Evolutionary conservation across 2,888 invertebrate species (phyloP).

Genomic region (Idaea aversata): DNA sequence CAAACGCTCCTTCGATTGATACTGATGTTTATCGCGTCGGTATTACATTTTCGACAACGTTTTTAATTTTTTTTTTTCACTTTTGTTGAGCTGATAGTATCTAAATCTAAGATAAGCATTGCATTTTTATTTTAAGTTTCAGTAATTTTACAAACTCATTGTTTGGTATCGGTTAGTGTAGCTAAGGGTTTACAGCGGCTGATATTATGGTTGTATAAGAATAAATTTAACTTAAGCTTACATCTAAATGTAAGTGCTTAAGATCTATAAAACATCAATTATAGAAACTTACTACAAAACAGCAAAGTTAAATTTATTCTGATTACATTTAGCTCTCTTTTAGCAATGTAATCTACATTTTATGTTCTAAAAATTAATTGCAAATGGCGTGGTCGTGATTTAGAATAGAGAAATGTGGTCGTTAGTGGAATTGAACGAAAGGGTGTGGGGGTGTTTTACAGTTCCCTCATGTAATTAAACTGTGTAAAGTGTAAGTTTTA

Average conservation of each 20-base stretch:
- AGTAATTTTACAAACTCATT: too few relatives aligned
- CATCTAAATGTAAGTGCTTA: neutral
- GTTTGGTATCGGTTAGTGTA: too few relatives aligned
- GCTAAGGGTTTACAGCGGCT: too few relatives aligned
- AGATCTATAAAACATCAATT: neutral
- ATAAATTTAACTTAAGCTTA: too few relatives aligned
- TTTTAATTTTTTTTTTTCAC: neutral
- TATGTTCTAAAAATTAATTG: slow-evolving; percentile 70
- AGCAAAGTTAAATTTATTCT: slow-evolving; percentile 1
- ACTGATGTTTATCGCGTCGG: neutral
- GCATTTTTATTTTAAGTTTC: too few relatives aligned
- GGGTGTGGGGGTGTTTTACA: slow-evolving; percentile 52
- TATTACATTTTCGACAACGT: neutral
- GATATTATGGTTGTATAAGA: too few relatives aligned
- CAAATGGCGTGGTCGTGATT: slow-evolving; percentile 69
- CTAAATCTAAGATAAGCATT: too few relatives aligned
- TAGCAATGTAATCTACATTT: slow-evolving; percentile 43
- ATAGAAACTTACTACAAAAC: neutral
- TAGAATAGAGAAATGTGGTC: slow-evolving; percentile 70
- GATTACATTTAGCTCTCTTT: slow-evolving; percentile 2
- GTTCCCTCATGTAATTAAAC: slow-evolving; percentile 68
- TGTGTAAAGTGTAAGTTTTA: slow-evolving; percentile 33
- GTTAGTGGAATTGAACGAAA: slow-evolving; percentile 71
- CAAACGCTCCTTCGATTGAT: neutral
- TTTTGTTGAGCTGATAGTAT: neutral